Conservation (phyloP, 2,113 vertebrate species). For the Acanthisitta chloris region DNA sequence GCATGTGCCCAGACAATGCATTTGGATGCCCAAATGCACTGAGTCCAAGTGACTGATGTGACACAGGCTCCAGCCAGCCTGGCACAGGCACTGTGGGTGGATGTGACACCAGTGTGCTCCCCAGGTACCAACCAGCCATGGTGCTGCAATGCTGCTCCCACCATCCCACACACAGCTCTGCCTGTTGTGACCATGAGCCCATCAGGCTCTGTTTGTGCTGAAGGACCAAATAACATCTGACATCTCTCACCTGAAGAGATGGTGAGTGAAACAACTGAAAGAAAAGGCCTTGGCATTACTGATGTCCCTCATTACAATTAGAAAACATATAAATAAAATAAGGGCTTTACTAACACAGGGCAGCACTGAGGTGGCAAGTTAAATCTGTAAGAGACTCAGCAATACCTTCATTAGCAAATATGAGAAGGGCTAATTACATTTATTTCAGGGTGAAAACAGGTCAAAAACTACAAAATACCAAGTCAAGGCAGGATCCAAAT, state of each 20-base stretch:
- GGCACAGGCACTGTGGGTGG: too few species aligned
- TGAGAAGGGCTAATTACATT: not conserved
- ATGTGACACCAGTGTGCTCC: too few species aligned
- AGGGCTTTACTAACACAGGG: not conserved
- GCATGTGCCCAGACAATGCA: too few species aligned
- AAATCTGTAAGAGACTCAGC: not conserved
- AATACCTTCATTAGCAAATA: not conserved
- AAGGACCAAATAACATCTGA: not conserved
- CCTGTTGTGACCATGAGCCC: too few species aligned
- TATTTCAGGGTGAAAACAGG: not conserved
- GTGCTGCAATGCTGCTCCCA: too few species aligned
- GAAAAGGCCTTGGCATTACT: not conserved
- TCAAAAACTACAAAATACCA: not conserved
- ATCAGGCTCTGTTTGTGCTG: too few species aligned
- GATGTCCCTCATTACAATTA: not conserved
- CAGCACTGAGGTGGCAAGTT: fast-evolving
- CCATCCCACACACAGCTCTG: too few species aligned
- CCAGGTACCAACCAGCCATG: too few species aligned
- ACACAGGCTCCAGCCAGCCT: too few species aligned
- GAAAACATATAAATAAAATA: not conserved
- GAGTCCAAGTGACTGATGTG: too few species aligned
- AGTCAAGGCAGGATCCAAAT: not conserved
- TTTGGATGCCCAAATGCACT: too few species aligned
- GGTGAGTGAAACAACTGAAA: not conserved
- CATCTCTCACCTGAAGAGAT: not conserved